phyloP scores from a whole-genome alignment of 2,888 invertebrate genomes.

The Hanleya hanleyi region DNA sequence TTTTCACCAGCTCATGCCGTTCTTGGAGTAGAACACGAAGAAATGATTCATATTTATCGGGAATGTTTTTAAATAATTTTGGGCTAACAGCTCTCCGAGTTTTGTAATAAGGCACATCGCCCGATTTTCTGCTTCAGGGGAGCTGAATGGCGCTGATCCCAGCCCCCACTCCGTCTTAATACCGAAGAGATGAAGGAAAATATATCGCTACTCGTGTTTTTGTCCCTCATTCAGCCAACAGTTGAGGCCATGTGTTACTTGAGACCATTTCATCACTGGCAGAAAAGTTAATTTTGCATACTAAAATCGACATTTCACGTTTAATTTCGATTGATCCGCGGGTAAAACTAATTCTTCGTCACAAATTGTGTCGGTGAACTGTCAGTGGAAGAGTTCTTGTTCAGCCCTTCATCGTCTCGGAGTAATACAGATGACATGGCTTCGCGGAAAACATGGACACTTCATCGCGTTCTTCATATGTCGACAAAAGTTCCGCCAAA shows the following conservation, averaged over 20 bases:
- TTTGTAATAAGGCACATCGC: constrained; percentile 1
- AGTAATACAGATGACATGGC: not conserved
- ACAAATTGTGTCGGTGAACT: constrained; percentile 3
- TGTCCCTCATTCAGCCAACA: not conserved
- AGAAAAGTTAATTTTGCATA: not conserved
- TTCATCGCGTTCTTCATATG: too few relatives aligned
- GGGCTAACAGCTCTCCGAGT: not conserved
- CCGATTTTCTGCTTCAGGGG: not conserved
- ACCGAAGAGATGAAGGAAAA: not conserved
- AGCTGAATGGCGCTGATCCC: not conserved
- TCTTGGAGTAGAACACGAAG: not conserved
- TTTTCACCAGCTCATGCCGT: not conserved
- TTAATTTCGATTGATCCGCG: not conserved
- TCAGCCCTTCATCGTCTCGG: not conserved
- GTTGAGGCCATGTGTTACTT: not conserved
- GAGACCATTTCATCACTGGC: not conserved
- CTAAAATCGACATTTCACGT: not conserved
- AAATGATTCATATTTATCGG: constrained; percentile 2
- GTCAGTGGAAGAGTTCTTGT: not conserved
- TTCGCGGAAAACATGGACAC: too few relatives aligned
- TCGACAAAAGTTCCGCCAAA: too few relatives aligned
- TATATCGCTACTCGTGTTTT: not conserved
- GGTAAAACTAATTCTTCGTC: not conserved
- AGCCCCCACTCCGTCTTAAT: not conserved
- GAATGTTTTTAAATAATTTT: constrained; percentile 7